phyloP scores from a whole-genome alignment of 2,113 vertebrate species.

The Pimephales promelas region DNA sequence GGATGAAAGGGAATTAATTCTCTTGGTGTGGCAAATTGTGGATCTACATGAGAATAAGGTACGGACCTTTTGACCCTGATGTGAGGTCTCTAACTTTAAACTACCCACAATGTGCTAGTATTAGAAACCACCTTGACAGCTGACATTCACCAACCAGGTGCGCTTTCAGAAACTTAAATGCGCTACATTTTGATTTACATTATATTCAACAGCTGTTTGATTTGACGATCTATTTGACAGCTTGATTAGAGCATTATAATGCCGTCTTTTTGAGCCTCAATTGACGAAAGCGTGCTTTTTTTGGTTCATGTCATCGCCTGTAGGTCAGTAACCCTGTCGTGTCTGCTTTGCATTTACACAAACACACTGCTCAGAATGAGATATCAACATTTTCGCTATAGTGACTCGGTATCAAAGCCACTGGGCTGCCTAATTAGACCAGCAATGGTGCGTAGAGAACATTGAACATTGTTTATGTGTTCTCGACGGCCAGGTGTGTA shows the following conservation, averaged over 20 bases:
- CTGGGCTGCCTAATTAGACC: not conserved
- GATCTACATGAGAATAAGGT: slow-evolving; percentile 96
- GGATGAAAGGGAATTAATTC: slow-evolving; percentile 98
- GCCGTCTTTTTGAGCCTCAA: not conserved
- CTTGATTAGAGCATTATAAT: slow-evolving; percentile 54
- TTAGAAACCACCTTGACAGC: slow-evolving; percentile 59
- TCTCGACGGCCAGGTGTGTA: slow-evolving; percentile 23
- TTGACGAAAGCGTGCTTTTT: slow-evolving; percentile 65
- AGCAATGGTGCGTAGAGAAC: slow-evolving; percentile 3
- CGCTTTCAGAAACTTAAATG: slow-evolving; percentile 53
- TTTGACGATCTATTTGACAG: slow-evolving; percentile 49
- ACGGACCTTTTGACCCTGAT: slow-evolving; percentile 75
- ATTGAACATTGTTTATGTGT: not conserved
- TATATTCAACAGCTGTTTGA: not conserved
- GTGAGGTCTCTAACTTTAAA: slow-evolving; percentile 62
- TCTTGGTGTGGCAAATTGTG: slow-evolving; percentile 99
- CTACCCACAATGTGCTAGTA: slow-evolving; percentile 24
- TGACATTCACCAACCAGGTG: slow-evolving; percentile 72
- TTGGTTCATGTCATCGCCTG: slow-evolving; percentile 69
- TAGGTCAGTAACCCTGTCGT: slow-evolving; percentile 58
- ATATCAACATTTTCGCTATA: not conserved
- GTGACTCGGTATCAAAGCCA: not conserved
- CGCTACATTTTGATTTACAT: not conserved
- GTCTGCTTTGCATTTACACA: slow-evolving; percentile 63
- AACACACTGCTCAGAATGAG: not conserved